Conservation (phyloP, 2,113 vertebrate species). For the Macrotis lagotis region DNA sequence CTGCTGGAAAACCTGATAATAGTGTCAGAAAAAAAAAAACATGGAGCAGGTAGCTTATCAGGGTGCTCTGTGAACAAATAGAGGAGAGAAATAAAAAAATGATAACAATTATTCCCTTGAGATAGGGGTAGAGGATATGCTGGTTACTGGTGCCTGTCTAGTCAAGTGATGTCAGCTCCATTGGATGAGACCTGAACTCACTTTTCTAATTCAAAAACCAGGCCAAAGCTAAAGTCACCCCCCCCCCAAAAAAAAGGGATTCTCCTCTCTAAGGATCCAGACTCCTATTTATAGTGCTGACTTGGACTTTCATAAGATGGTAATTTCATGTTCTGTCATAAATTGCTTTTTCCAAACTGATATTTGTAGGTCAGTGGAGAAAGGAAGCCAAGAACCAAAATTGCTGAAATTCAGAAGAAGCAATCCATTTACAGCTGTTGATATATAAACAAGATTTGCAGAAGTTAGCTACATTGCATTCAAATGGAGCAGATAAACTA, state of each 20-base stretch:
- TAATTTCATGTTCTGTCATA: conserved; percentile 62
- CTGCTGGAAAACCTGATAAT: conserved; percentile 57
- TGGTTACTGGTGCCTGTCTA: background rate
- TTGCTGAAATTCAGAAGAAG: conserved; percentile 30
- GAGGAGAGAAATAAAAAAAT: background rate
- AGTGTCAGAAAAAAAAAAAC: background rate
- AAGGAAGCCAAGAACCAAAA: conserved; percentile 70
- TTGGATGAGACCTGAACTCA: background rate
- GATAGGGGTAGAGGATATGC: background rate
- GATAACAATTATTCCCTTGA: background rate
- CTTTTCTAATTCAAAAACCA: background rate
- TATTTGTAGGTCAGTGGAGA: conserved; percentile 61
- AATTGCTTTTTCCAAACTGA: conserved; percentile 57
- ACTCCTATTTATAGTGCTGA: conserved; percentile 70
- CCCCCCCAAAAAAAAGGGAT: accelerated
- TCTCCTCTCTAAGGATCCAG: background rate
- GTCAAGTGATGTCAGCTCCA: conserved; percentile 39
- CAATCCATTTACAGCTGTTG: background rate
- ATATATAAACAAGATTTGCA: conserved; percentile 5
- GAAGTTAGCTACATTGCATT: background rate
- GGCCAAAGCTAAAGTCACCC: background rate
- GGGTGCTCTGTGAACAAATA: conserved; percentile 50
- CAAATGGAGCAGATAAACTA: background rate
- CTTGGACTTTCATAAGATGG: conserved; percentile 45
- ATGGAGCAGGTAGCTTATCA: conserved; percentile 42